A percentile compares a stretch with the other conserved stretches of the same genome.
Conservation (phyloP, 2,113 vertebrate species). For the Catharus fuscescens region DNA sequence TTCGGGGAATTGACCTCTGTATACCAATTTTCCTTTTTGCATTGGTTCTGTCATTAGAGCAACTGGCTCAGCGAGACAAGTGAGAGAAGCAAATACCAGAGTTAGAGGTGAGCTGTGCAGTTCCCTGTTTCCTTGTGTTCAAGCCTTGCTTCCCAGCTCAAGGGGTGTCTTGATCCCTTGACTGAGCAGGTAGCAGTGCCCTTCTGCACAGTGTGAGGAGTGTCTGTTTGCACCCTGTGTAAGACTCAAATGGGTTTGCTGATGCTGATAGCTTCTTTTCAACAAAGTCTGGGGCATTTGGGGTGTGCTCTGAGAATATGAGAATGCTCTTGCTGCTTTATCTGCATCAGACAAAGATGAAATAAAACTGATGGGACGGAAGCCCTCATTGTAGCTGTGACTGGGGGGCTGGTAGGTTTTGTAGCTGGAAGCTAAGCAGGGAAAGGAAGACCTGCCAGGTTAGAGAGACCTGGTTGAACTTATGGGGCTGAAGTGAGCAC, state of each 20-base stretch:
- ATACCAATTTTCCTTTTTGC: neutral
- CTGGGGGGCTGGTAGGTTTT: neutral
- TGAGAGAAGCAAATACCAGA: neutral
- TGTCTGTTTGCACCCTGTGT: neutral
- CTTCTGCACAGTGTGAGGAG: neutral
- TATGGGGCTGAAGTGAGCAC: neutral
- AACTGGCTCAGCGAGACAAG: neutral
- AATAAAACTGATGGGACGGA: neutral
- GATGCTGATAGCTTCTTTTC: neutral
- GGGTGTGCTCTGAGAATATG: neutral
- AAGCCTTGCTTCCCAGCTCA: neutral
- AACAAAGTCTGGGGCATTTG: rapidly evolving
- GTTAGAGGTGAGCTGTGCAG: neutral
- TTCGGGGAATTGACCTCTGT: neutral
- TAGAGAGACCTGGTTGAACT: neutral
- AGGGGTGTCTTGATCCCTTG: neutral
- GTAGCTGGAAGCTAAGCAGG: neutral
- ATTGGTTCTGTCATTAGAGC: neutral
- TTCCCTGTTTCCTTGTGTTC: neutral
- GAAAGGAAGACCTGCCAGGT: neutral
- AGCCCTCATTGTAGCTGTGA: neutral
- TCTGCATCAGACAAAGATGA: neutral
- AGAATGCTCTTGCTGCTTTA: neutral
- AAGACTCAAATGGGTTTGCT: neutral
- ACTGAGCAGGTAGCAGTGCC: neutral